Evolutionary conservation across 2,888 invertebrate genomes (phyloP).

Genomic region (Pristionchus maxplancki): DNA sequence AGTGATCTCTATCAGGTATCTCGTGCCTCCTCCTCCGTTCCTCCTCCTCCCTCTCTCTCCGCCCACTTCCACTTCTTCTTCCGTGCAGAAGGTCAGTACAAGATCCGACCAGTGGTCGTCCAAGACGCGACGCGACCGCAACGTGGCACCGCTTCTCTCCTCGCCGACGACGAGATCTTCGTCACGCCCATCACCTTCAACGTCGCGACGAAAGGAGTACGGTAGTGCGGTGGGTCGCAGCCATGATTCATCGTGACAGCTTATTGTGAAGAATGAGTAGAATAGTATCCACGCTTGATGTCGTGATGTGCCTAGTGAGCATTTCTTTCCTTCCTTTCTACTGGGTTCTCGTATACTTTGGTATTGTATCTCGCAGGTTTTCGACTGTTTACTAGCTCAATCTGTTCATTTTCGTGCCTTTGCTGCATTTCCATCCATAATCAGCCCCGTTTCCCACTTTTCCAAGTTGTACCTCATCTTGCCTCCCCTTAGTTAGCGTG

Average conservation of each 20-base stretch:
- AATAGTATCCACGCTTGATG: background rate
- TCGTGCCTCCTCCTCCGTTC: slow-evolving; percentile 1
- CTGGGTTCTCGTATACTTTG: slow-evolving; percentile 18
- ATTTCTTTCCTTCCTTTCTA: background rate
- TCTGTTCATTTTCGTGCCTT: slow-evolving; percentile 21
- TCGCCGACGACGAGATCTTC: slow-evolving; percentile 47
- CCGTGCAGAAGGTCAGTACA: slow-evolving; percentile 72
- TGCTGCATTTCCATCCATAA: background rate
- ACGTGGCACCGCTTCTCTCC: background rate
- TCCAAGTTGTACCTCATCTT: slow-evolving; percentile 18
- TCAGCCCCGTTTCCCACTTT: background rate
- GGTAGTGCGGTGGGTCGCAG: slow-evolving; percentile 13
- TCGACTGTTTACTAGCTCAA: slow-evolving; percentile 25
- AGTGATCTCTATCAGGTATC: background rate
- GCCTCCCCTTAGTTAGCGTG: background rate
- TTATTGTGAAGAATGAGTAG: background rate
- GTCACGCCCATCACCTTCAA: slow-evolving; percentile 52
- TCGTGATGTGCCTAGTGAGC: slow-evolving; percentile 26
- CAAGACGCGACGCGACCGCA: background rate
- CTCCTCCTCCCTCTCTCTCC: slow-evolving; percentile 54
- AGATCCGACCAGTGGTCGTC: slow-evolving; percentile 63
- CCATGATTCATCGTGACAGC: background rate
- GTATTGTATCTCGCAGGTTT: slow-evolving; percentile 24
- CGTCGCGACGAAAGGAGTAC: slow-evolving; percentile 51
- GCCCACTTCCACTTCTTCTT: slow-evolving; percentile 69